phyloP scores from a whole-genome alignment of 2,888 invertebrate species.

The Salticus scenicus region DNA sequence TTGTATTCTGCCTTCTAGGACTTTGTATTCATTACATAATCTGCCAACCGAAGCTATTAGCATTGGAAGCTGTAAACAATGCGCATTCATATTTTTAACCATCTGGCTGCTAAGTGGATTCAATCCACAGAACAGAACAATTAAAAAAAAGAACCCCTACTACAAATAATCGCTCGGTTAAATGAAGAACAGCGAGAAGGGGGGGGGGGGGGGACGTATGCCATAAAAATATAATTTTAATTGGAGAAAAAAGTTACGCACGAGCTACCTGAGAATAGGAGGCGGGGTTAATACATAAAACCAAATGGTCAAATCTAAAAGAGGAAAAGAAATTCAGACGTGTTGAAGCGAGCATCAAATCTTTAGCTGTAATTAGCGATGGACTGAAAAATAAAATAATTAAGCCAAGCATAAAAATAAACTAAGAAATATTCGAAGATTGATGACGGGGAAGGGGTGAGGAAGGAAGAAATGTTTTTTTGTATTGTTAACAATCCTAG shows the following conservation, averaged over 20 bases:
- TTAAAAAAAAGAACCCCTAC: constrained; percentile 52
- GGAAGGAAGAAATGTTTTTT: constrained; percentile 15
- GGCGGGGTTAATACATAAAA: constrained; percentile 15
- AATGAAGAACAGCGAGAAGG: neutral
- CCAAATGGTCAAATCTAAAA: constrained; percentile 15
- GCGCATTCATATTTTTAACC: constrained; percentile 8
- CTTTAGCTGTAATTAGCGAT: constrained; percentile 55
- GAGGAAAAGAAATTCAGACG: constrained; percentile 32
- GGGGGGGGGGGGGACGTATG: neutral
- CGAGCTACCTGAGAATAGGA: constrained; percentile 41
- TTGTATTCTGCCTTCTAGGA: constrained; percentile 26
- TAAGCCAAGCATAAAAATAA: constrained; percentile 13
- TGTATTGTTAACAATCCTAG: constrained; percentile 36
- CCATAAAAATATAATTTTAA: constrained; percentile 45
- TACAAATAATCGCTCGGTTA: constrained; percentile 40
- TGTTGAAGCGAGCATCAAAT: constrained; percentile 54
- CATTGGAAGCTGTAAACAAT: constrained; percentile 52
- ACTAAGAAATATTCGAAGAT: constrained; percentile 51
- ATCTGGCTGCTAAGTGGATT: constrained; percentile 30
- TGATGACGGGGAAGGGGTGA: constrained; percentile 35
- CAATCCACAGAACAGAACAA: constrained; percentile 31
- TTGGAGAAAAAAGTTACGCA: constrained; percentile 63
- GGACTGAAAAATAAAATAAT: constrained; percentile 33
- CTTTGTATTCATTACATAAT: constrained; percentile 43
- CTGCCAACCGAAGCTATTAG: constrained; percentile 40